Evolutionary conservation across 2,888 invertebrate species (phyloP), one percentile per base, ranked within the genome.

Genomic region (Thereva unica): DNA sequence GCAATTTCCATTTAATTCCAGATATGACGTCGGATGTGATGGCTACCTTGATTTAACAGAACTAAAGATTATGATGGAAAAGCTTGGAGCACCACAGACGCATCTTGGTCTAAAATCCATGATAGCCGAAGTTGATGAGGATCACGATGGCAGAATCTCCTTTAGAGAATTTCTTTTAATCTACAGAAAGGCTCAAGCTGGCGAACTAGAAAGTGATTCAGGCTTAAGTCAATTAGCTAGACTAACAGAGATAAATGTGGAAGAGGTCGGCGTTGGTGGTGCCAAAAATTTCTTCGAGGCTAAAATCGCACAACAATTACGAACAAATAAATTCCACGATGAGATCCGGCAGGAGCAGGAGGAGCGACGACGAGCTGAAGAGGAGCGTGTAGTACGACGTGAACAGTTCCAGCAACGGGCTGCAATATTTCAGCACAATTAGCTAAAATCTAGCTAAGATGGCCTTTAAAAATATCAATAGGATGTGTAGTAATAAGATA

Each of bases 251-350:
- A 91, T 97, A 68, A 90, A 95, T 77, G 96, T 97, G 0, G 93
- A 95, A 71, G 90, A 94, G 83, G 95, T 95, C 23, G 97, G 97
- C 1, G 97, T 97, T 0, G 91, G 90, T 71, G 97, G 95, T 9
- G 97, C 97, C 42, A 96, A 96, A 79, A 89, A 91, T 77, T 97
- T 97, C 84, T 97, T 97, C 77, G 95, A 96, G 83, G 94, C 95
- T 0, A 97, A 97, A 89, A 96, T 97, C 74, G 92, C 92, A 76
- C 91, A 94, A 76, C 86, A 94, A 70, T 82, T 89, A 7, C 89
- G 89, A 75, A 85, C 88, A 67, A 93, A 89, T 77, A 94, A 94
- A 82, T 96, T 96, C 81, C 95, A 95, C 77, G 89, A 91, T 72
- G 97, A 97, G 82, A 95, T 97, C 71, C 86, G 91, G 68, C 88